phyloP scores from a whole-genome alignment of 2,888 invertebrate species.

The Odiellus spinosus region DNA sequence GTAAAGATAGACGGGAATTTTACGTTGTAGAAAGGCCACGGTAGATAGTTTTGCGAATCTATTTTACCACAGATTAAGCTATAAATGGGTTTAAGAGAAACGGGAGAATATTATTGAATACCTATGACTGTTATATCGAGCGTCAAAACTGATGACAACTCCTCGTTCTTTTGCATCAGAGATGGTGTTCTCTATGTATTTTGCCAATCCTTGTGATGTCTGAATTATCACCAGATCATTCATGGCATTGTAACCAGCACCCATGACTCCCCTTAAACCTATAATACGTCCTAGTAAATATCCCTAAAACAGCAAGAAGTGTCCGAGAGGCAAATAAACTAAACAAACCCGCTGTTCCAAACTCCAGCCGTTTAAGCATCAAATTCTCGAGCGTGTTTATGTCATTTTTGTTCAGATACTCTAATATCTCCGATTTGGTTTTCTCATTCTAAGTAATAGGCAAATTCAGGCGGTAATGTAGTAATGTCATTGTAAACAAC shows the following conservation, averaged over 20 bases:
- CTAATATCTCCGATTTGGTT: conserved; percentile 45
- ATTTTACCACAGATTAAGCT: no score
- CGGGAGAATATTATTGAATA: background rate
- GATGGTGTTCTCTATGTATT: conserved; percentile 49
- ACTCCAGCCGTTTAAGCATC: conserved; percentile 54
- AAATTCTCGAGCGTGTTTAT: conserved; percentile 44
- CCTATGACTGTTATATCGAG: conserved; percentile 68
- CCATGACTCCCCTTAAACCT: conserved; percentile 77
- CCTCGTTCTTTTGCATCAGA: conserved; percentile 43
- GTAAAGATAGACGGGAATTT: conserved; percentile 65
- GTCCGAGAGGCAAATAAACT: no score
- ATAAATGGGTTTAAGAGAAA: no score
- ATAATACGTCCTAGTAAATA: conserved; percentile 5
- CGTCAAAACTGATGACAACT: conserved; percentile 80
- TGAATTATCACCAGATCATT: conserved; percentile 89
- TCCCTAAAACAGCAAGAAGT: no score
- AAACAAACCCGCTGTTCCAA: conserved; percentile 66
- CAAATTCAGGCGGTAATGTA: no score
- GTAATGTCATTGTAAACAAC: no score
- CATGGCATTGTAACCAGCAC: conserved; percentile 79
- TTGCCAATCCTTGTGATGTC: conserved; percentile 73
- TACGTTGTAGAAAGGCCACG: conserved; percentile 56
- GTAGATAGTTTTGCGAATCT: conserved; percentile 82
- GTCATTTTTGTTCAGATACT: conserved; percentile 40
- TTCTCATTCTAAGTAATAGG: conserved; percentile 40